phyloP scores from a whole-genome alignment of 2,797 vertebrate species.

The Anomalospiza imberbis region DNA sequence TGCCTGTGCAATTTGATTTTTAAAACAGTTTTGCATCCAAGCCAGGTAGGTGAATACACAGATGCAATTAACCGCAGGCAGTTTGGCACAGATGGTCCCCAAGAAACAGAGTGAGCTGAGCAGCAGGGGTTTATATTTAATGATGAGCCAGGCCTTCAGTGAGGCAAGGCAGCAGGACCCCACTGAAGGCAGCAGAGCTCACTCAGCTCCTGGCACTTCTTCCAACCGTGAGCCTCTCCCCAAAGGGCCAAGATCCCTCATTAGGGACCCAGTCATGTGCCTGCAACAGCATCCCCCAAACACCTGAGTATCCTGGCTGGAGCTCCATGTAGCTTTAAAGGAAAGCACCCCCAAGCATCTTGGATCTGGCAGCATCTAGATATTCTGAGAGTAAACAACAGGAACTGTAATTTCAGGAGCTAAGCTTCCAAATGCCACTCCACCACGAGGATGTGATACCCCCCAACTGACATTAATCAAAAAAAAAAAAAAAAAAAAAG shows the following conservation, averaged over 20 bases:
- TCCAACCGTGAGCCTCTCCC: not conserved
- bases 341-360: not conserved
- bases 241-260: not conserved
- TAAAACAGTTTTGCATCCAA: not conserved
- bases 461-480: rapidly evolving
- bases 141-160: constrained; percentile 21
- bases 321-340: not conserved
- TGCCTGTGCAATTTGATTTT: not conserved
- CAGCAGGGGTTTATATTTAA: constrained; percentile 39
- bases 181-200: not conserved
- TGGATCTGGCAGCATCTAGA: not conserved
- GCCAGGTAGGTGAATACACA: not conserved
- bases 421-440: not conserved
- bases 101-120: not conserved
- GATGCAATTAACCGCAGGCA: constrained; percentile 23
- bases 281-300: not conserved
- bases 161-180: not conserved
- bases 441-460: not conserved
- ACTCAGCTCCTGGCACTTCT: not conserved
- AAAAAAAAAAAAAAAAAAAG: not conserved
- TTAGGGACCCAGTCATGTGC: not conserved
- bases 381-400: not conserved
- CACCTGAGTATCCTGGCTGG: not conserved
- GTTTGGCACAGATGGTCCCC: constrained; percentile 47
- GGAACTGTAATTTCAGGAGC: not conserved